Base-by-base conservation (phyloP, 2,113 vertebrate species). In the Choloepus hoffmanni region DNA sequence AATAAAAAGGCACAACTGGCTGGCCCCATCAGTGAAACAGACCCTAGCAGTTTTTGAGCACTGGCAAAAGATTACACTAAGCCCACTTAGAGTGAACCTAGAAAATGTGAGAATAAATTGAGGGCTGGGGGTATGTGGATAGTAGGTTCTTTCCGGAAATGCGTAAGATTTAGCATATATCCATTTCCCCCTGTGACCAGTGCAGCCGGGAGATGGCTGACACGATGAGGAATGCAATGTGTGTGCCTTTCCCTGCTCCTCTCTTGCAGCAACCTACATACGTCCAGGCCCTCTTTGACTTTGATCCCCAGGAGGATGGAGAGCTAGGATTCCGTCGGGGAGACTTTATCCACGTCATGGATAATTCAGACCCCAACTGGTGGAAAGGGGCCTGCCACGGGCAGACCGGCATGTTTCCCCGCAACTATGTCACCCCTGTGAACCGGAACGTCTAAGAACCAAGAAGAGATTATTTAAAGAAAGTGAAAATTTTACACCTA, bases 331-430 rank as follows among this genome's bases (percentile, higher is more conserved):
- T 99, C 98, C 99, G 99, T 73, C 99, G 99, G 0, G 99, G 99
- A 95, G 99, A 99, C 98, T 99, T 99, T 98, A 99, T 99, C 98
- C 99, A 99, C 96, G 99, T 99, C 98, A 99, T 99, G 98, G 99
- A 99, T 99, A 99, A 99, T 99, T 99, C 99, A 63, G 99, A 99
- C 98, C 99, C 99, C 98, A 99, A 99, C 98, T 99, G 99, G 99
- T 99, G 99, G 99, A 99, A 99, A 97, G 99, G 99, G 95, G 99
- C 99, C 65, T 99, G 99, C 98, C 99, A 99, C 2, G 98, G 99
- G 97, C 99, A 99, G 96, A 99, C 99, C 87, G 99, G 99, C 99
- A 99, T 99, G 99, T 99, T 99, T 98, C 99, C 99, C 45, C 99
- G 99, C 98, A 99, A 99, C 98, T 99, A 99, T 14, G 99, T 99